Conservation (phyloP, 2,888 invertebrate genomes). For the Dicranocentrus wangi region DNA sequence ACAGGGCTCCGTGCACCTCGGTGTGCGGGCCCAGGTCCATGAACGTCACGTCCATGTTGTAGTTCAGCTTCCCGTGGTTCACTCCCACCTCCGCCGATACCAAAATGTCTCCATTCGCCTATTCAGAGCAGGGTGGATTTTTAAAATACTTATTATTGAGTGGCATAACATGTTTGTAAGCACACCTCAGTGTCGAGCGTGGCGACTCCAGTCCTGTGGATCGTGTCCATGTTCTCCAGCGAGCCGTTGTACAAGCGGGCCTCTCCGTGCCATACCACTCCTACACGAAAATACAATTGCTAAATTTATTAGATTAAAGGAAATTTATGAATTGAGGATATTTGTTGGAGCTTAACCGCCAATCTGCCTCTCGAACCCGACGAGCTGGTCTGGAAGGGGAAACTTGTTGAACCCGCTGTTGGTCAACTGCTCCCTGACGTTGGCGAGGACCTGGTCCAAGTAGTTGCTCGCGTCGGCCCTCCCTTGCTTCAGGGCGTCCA, state of each 20-base stretch:
- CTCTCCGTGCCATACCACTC: conserved; percentile 55
- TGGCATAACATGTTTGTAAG: background rate
- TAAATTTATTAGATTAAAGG: conserved; percentile 32
- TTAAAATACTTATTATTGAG: no score
- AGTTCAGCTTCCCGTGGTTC: conserved; percentile 52
- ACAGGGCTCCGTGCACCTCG: background rate
- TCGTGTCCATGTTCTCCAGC: conserved; percentile 22
- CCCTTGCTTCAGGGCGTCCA: conserved; percentile 2
- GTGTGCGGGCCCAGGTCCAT: conserved; percentile 65
- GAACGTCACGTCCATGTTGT: conserved; percentile 59
- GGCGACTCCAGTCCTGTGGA: conserved; percentile 56
- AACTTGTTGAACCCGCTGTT: conserved; percentile 55
- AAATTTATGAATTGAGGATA: conserved; percentile 57
- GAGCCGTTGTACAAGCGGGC: conserved; percentile 63
- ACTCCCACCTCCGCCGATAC: conserved; percentile 62
- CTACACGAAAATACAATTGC: background rate
- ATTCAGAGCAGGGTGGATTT: no score
- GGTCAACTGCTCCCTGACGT: conserved; percentile 48
- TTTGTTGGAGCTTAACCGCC: conserved; percentile 63
- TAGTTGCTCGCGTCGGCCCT: conserved; percentile 28
- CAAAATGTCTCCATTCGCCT: conserved; percentile 64
- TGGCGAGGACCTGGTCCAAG: conserved; percentile 64
- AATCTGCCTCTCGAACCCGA: conserved; percentile 65
- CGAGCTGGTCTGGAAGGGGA: conserved; percentile 52
- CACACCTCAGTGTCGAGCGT: conserved; percentile 20